A percentile compares a stretch with the other conserved stretches of the same genome.
phyloP scores from a whole-genome alignment of 1,140 invertebrate genomes.

The Tetranychus urticae region DNA sequence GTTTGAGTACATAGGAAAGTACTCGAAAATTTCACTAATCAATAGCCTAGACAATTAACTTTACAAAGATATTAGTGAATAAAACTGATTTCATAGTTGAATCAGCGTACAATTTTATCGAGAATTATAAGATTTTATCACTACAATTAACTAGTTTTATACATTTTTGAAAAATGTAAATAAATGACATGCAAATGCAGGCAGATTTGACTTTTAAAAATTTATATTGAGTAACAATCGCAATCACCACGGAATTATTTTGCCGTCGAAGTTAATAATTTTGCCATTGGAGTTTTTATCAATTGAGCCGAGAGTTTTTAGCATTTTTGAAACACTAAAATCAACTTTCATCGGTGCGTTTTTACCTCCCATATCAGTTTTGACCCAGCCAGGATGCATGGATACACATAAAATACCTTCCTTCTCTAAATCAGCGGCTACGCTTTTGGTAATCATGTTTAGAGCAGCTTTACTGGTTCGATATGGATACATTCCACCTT shows the following conservation, averaged over 20 bases:
- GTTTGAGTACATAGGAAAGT: too few species aligned
- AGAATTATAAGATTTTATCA: too few species aligned
- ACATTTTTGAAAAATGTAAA: too few species aligned
- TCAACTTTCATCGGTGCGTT: conserved; percentile 40
- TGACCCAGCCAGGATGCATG: conserved; percentile 73
- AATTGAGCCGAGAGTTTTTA: background rate
- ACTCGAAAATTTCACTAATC: too few species aligned
- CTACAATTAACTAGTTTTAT: too few species aligned
- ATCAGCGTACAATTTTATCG: too few species aligned
- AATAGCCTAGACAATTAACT: too few species aligned
- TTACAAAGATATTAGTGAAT: too few species aligned
- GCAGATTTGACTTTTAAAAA: too few species aligned
- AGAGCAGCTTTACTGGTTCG: conserved; percentile 63
- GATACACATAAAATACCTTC: conserved; percentile 44
- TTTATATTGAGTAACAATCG: too few species aligned
- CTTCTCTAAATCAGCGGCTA: conserved; percentile 51
- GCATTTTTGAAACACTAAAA: background rate
- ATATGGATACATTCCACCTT: conserved; percentile 56
- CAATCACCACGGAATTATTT: background rate
- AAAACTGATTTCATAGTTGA: too few species aligned
- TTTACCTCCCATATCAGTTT: conserved; percentile 60
- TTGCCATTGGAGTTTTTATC: background rate
- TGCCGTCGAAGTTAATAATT: background rate
- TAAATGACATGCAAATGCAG: too few species aligned
- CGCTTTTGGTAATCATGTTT: conserved; percentile 59